Percentiles rank a stretch among this genome's conserved stretches.
These are phyloP conservation scores for Apodemus sylvaticus DNA, from an alignment of 2,113 vertebrate species.

Conservation along the genomic window DNA sequence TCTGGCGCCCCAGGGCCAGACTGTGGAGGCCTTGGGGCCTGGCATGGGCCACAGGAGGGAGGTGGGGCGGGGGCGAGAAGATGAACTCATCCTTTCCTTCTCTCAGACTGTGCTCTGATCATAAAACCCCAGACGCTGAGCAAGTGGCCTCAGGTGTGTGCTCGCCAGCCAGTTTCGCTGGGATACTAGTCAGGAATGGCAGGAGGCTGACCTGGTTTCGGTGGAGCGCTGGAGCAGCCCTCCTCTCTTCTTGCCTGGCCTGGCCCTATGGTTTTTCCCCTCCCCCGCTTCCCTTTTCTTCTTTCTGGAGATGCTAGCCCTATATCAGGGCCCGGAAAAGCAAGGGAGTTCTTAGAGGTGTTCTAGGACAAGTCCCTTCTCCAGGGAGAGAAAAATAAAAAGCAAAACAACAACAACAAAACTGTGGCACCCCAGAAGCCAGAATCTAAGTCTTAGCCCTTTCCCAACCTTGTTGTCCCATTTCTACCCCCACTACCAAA, in stretches of 20 bases:
- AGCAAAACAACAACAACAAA: not conserved
- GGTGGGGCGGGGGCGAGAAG: not conserved
- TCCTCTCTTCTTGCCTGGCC: not conserved
- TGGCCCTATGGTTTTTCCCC: not conserved
- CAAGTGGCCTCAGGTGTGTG: slow-evolving; percentile 61
- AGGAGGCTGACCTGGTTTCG: slow-evolving; percentile 72
- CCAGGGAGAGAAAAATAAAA: not conserved
- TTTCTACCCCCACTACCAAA: not conserved
- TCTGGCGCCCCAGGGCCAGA: not conserved
- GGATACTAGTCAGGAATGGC: slow-evolving; percentile 6
- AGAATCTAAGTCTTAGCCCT: not conserved
- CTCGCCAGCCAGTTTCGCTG: slow-evolving; percentile 49
- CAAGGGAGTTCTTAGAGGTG: not conserved
- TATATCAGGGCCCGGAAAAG: not conserved
- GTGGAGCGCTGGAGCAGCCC: not conserved
- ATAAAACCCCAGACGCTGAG: slow-evolving; percentile 51
- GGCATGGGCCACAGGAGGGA: not conserved
- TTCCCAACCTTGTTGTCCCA: not conserved
- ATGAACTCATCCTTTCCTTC: slow-evolving; percentile 67
- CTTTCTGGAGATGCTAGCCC: not conserved
- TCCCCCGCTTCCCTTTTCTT: not conserved
- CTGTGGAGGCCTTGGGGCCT: not conserved
- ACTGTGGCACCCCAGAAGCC: not conserved
- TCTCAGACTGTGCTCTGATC: not conserved
- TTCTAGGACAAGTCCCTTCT: not conserved